phyloP scores from a whole-genome alignment of 2,888 invertebrate species.

The Argyresthia albistria region DNA sequence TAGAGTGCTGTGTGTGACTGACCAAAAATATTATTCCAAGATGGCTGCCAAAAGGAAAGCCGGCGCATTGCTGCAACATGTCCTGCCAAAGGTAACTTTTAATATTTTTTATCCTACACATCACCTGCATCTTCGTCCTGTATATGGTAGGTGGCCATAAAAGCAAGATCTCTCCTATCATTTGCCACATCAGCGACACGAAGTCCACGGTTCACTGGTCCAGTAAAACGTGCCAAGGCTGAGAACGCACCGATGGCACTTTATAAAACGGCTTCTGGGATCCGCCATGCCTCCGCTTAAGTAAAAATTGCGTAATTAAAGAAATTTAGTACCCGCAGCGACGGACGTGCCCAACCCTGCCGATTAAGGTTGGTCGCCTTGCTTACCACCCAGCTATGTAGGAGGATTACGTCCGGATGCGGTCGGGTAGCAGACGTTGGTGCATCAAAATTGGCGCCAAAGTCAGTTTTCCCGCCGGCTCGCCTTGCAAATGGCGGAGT shows the following conservation, averaged over 20 bases:
- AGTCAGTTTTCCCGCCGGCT: slow-evolving; percentile 67
- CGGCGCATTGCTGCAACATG: slow-evolving; percentile 81
- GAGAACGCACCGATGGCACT: slow-evolving; percentile 37
- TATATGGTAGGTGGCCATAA: neutral
- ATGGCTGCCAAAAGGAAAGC: slow-evolving; percentile 85
- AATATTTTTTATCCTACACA: slow-evolving; percentile 6
- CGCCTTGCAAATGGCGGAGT: slow-evolving; percentile 67
- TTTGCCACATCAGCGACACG: neutral
- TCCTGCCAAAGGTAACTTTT: slow-evolving; percentile 65
- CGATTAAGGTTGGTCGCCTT: slow-evolving; percentile 25
- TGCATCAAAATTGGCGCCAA: slow-evolving; percentile 48
- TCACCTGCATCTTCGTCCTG: slow-evolving; percentile 3
- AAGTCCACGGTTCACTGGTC: neutral
- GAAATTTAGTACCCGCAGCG: slow-evolving; percentile 54
- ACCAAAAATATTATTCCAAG: slow-evolving; percentile 42
- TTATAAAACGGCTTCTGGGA: slow-evolving; percentile 3
- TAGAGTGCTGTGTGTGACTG: slow-evolving; percentile 46
- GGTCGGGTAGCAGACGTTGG: neutral
- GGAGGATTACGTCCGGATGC: neutral
- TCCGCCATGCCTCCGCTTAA: slow-evolving; percentile 33
- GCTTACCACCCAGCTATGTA: neutral
- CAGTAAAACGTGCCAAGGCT: slow-evolving; percentile 28
- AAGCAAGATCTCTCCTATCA: neutral
- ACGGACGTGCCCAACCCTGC: slow-evolving; percentile 20
- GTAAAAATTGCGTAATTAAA: slow-evolving; percentile 62